phyloP scores from a whole-genome alignment of 2,888 invertebrate species.

The Dusona sp. region DNA sequence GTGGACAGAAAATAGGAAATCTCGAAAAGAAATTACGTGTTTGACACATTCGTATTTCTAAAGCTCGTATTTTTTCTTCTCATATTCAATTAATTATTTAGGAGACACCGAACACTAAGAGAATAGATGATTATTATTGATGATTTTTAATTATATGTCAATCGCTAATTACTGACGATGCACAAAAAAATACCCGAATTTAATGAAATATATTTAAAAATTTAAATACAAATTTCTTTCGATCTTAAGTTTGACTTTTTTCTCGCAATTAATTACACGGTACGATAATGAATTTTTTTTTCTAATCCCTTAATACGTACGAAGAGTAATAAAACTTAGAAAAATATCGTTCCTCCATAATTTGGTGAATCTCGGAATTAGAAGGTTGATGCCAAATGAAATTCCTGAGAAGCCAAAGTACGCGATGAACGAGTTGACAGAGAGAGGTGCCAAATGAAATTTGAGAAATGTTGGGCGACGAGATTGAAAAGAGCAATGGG shows the following conservation, averaged over 20 bases:
- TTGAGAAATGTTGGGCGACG: constrained; percentile 4
- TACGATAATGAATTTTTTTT: background rate
- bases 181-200: background rate
- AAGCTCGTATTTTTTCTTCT: background rate
- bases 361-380: background rate
- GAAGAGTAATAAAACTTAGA: background rate
- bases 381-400: constrained; percentile 1
- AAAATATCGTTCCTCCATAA: background rate
- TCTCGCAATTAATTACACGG: background rate
- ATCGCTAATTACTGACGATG: background rate
- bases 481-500: constrained; percentile 32
- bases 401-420: background rate
- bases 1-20: background rate
- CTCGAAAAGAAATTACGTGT: background rate
- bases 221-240: background rate
- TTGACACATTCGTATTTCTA: background rate
- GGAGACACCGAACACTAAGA: too few relatives aligned
- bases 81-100: too few relatives aligned
- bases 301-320: background rate
- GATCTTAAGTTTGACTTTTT: background rate
- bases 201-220: background rate
- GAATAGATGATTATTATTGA: too few relatives aligned
- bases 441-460: constrained; percentile 17
- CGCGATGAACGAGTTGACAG: background rate
- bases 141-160: background rate